Percentiles rank a stretch among this genome's conserved stretches.
phyloP scores from a whole-genome alignment of 1,140 invertebrate species.

The Chlorops oryzae region DNA sequence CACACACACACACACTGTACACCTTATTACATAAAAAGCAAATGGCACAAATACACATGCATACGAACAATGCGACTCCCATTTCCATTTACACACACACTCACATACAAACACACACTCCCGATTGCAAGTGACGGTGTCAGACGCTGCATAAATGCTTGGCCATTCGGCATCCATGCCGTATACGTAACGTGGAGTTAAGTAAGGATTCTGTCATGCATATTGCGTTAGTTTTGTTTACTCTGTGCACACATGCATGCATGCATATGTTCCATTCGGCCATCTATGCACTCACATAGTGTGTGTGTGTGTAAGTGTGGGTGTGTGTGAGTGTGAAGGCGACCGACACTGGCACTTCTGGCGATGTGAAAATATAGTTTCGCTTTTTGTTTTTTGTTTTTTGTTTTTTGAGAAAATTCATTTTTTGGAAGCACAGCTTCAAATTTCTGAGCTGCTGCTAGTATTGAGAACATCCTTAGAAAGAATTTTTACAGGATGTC shows the following conservation, averaged over 20 bases:
- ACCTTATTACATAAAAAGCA: background rate
- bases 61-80: background rate
- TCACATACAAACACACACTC: too few species aligned
- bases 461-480: background rate
- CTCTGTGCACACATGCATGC: background rate
- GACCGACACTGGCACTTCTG: slow-evolving; percentile 4
- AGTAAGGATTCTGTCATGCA: background rate
- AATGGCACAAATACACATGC: background rate
- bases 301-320: slow-evolving; percentile 2
- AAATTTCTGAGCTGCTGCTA: background rate
- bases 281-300: background rate
- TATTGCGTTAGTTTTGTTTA: background rate
- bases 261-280: too few species aligned
- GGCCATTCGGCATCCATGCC: background rate
- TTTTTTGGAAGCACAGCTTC: slow-evolving; percentile 5
- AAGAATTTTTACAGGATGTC: background rate
- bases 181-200: slow-evolving; percentile 5
- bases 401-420: too few species aligned
- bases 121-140: too few species aligned
- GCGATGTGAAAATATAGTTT: slow-evolving; percentile 7
- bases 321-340: slow-evolving; percentile 2
- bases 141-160: too few species aligned
- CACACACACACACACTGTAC: background rate
- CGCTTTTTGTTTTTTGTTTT: too few species aligned
- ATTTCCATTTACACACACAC: background rate